Conservation (phyloP, 2,113 vertebrate genomes). For the Amphilophus citrinellus region DNA sequence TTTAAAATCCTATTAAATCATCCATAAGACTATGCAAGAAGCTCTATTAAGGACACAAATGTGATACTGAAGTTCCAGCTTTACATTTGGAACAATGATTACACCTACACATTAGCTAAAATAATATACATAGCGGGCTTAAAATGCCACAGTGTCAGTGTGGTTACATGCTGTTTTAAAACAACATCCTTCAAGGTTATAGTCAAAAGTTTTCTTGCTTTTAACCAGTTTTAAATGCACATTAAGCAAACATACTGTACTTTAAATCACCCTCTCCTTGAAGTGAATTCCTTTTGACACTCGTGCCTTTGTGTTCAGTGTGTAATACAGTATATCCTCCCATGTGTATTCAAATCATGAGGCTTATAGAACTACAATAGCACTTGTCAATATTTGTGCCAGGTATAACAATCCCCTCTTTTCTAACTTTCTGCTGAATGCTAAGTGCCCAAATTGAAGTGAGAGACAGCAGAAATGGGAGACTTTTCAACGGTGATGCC, state of each 20-base stretch:
- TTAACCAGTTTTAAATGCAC: neutral
- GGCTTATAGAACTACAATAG: conserved; percentile 57
- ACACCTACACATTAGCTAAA: neutral
- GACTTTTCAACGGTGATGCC: conserved; percentile 57
- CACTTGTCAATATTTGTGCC: conserved; percentile 71
- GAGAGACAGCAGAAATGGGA: conserved; percentile 59
- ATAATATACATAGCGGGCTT: neutral
- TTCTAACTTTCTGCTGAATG: conserved; percentile 63
- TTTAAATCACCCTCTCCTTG: conserved; percentile 22
- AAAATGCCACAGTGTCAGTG: neutral
- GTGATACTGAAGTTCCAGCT: neutral
- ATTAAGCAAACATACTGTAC: neutral
- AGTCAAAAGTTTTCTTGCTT: neutral
- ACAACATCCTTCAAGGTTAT: neutral
- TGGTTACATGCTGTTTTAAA: neutral
- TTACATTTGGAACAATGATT: conserved; percentile 18
- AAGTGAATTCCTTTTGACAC: conserved; percentile 42
- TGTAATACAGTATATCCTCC: conserved; percentile 38
- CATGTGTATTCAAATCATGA: conserved; percentile 51
- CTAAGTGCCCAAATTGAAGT: conserved; percentile 63
- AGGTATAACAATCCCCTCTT: conserved; percentile 60
- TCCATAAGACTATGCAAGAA: conserved; percentile 8
- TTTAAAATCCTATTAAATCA: conserved; percentile 35
- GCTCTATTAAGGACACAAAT: neutral
- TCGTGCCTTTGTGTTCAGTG: conserved; percentile 23